phyloP scores from a whole-genome alignment of 35 echinoderm and acorn worm species.

The Lytechinus pictus region DNA sequence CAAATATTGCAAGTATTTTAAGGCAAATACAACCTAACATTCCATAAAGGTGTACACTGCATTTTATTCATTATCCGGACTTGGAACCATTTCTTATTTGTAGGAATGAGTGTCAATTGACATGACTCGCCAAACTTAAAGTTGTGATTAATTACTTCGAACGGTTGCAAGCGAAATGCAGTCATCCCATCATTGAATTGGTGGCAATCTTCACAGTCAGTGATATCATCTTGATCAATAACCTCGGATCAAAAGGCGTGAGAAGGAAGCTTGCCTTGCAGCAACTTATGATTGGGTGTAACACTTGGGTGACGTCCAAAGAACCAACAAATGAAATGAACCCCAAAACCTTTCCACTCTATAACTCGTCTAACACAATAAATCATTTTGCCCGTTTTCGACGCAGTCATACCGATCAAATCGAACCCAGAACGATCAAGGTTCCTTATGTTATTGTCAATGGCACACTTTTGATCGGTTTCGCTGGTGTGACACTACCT shows the following conservation, averaged over 20 bases:
- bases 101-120: too few relatives aligned
- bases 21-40: too few relatives aligned
- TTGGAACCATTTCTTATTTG: too few relatives aligned
- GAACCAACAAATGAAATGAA: background rate
- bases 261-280: background rate
- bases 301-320: background rate
- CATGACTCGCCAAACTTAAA: too few relatives aligned
- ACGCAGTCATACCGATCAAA: too few relatives aligned
- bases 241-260: background rate
- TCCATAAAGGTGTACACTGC: too few relatives aligned
- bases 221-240: background rate
- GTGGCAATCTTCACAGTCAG: background rate
- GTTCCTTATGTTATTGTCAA: too few relatives aligned
- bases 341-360: background rate
- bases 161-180: background rate
- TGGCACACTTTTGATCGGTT: too few relatives aligned
- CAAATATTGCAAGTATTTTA: too few relatives aligned
- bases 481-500: too few relatives aligned
- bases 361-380: conserved; percentile 29
- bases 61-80: too few relatives aligned
- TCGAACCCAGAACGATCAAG: too few relatives aligned
- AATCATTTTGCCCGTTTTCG: background rate
- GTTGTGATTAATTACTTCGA: background rate
- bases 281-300: background rate
- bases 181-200: background rate